Base-by-base conservation (phyloP, 2,797 vertebrate species). In the Setipinna tenuifilis region DNA sequence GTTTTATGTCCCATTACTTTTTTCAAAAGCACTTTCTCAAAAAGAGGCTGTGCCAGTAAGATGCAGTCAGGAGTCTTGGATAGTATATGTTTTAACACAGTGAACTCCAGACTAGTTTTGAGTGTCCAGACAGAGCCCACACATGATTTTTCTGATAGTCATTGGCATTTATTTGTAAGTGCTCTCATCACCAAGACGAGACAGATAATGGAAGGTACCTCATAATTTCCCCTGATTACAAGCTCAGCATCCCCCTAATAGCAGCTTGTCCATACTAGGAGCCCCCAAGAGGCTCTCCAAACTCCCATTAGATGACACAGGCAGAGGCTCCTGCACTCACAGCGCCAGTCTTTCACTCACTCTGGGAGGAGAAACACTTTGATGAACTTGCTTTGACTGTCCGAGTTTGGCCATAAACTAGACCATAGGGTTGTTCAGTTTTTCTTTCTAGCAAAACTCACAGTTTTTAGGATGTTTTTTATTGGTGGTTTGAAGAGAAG, bases 221-320 rank as follows among this genome's bases (percentile, higher is more conserved):
- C 62, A 25, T 68, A 16, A 68, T 25, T 83, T 82, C 31, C 9
- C 54, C 86, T 93, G 87, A 91, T 92, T 91, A 90, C 82, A 80
- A 90, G 82, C 61, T 58, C 62, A 83, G 58, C n/a, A 62, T 35
- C 31, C 83, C 71, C 84, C 35, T 78, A 89, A 90, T 89, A 88
- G 89, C 65, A 82, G 50, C 48, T 82, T 58, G 85, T 80, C 59
- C 87, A 87, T 85, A 81, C 25, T 50, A 75, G 87, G 54, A 83
- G 85, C 85, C 88, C 84, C 50, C 50, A 54, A 54, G 84, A 75
- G 50, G 44, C 35, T 82, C 78, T 46, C n/a, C 75, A 83, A 25
- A 46, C 58, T 48, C 41, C 50, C 59, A 48, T 82, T 59, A 25
- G 58, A 50, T 41, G 68, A 71, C 35, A 61, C 41, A 44, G 68